Base-by-base conservation (phyloP, 2,888 invertebrate species). In the Aphrophora alni region DNA sequence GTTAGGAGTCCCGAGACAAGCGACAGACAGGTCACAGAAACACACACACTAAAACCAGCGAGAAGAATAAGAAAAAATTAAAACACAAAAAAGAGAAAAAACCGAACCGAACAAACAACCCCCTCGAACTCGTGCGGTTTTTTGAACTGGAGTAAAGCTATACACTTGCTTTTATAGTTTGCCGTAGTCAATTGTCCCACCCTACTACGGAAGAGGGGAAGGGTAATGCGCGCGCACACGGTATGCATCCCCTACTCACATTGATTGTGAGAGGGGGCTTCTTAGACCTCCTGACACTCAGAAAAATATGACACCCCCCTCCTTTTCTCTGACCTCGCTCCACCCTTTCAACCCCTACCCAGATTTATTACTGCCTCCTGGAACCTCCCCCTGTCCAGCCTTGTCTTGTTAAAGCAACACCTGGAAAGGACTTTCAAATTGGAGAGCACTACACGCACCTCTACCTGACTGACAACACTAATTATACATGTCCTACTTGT, bases 81-180 rank as follows among this genome's bases (percentile, higher is more conserved):
- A 83, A 85, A 85, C 83, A 83, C 83, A 85, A 84, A 83, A 83
- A 84, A 80, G 77, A 82, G 83, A 82, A 85, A 84, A 83, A 83
- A 82, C 82, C 81, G 81, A 83, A 83, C 82, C 83, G 83, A 84
- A 83, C 83, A 81, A 83, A 33, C 75, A 80, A 80, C 78, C 82
- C 80, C 82, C 80, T 75, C 80, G 82, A 74, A 82, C 82, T 80
- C 82, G 80, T 82, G 81, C 88, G 87, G 87, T 86, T 86, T 87
- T 86, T 86, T 87, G 86, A 86, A 86, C 85, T 86, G 84, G 86
- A 87, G 87, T 87, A 86, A 85, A 85, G 87, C 86, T 86, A 86
- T 86, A 77, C 74, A 70, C 74, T 21, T 75, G 70, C 72, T 83
- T 83, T 69, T 84, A 84, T 83, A 83, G 82, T 77, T 82, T 80